These are phyloP conservation scores for Hydropotes inermis DNA, from an alignment of 2,113 vertebrate species.

Conservation along the genomic window DNA sequence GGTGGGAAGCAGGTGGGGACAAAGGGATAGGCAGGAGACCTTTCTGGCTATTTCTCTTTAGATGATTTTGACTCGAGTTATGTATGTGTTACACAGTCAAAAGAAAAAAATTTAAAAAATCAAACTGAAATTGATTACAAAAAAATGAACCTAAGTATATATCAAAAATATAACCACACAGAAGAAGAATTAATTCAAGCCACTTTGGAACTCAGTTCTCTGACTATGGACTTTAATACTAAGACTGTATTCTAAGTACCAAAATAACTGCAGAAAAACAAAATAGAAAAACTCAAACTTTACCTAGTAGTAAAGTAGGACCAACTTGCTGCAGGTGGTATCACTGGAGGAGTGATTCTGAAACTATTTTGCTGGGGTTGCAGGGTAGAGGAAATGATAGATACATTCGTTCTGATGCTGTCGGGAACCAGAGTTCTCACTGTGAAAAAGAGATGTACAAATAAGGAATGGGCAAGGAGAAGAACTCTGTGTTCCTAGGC, in stretches of 20 bases:
- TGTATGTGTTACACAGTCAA: not conserved
- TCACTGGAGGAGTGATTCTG: rapidly evolving
- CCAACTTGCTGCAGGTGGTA: not conserved
- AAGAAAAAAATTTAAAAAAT: not conserved
- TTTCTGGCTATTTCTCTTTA: not conserved
- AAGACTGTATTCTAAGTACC: not conserved
- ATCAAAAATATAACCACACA: not conserved
- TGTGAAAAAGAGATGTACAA: not conserved
- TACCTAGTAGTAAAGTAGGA: not conserved
- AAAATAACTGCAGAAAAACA: not conserved
- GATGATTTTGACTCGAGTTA: not conserved
- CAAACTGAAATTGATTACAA: not conserved
- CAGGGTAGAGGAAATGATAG: not conserved
- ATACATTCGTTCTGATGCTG: not conserved
- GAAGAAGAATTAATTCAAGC: not conserved
- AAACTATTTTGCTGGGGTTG: not conserved
- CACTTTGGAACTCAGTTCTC: not conserved
- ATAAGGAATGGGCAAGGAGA: not conserved
- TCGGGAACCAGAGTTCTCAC: not conserved
- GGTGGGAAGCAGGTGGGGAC: not conserved
- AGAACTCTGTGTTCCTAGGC: not conserved
- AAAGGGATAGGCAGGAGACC: not conserved
- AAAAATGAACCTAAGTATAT: not conserved
- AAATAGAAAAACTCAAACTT: not conserved
- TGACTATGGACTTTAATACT: not conserved